Base-by-base conservation (phyloP, 2,797 vertebrate species). In the Tenualosa thibaudeaui region DNA sequence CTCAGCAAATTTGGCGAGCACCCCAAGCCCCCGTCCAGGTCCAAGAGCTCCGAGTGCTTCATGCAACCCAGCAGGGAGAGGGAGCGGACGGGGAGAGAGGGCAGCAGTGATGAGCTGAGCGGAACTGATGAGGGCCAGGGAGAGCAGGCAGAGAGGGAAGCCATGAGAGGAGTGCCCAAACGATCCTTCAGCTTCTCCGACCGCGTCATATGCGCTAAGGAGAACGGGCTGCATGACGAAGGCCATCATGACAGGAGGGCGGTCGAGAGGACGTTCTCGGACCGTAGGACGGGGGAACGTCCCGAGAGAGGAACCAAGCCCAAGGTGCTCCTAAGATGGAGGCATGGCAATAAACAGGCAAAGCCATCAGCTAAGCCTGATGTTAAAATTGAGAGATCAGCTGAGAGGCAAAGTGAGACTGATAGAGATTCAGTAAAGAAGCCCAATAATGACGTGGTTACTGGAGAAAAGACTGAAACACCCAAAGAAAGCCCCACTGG, bases 1-100 rank as follows among this genome's bases (percentile, higher is more conserved):
- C 90, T 96, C 53, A 96, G 94, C 85, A 95, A 93, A 86, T 97
- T 97, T 1, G 95, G 95, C 53, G 91, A 95, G 86, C 89, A 91
- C 8, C 93, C 90, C 0, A 94, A 93, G 84, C 91, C 88, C 31
- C 93, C 95, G 0, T 92, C 89, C 51, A 92, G 94, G 50, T 96
- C 95, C 71, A 95, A 95, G 90, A 96, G 95, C 88, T 94, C 91
- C 0, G 95, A 95, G 10, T 92, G 93, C 85, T 92, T 96, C 86
- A 87, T 91, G 37, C 83, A 13, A 3, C 86, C 88, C 0, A 89
- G 82, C 10, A 90, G 88, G 78, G 90, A 89, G 84, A 91, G 89
- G 7, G 53, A 6, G 40, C 81, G 43, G 81, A 8, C 62, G 19
- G 83, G 81, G 10, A 68, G 31, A 24, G 81, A 53, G 81, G 84